A percentile compares a stretch with the other conserved stretches of the same genome.
phyloP scores from a whole-genome alignment of 2,113 vertebrate genomes.

The Progne subis region DNA sequence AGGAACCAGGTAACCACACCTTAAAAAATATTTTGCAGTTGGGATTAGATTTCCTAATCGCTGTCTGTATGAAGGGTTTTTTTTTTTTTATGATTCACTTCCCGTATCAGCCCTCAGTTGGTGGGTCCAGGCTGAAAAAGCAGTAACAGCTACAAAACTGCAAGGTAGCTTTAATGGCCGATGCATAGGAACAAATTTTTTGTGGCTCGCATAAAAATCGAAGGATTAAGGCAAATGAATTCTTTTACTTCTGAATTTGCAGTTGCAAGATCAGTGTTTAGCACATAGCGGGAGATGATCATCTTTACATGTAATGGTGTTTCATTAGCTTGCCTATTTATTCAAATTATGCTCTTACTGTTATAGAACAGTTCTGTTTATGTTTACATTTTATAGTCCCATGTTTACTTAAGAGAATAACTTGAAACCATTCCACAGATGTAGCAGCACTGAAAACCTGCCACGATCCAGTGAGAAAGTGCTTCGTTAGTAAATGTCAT shows the following conservation, averaged over 20 bases:
- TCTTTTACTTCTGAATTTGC: background rate
- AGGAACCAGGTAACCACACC: background rate
- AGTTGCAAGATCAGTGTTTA: background rate
- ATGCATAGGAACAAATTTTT: background rate
- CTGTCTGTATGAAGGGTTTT: background rate
- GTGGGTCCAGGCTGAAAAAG: background rate
- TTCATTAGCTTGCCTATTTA: slow-evolving; percentile 54
- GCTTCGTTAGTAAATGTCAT: slow-evolving; percentile 21
- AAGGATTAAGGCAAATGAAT: background rate
- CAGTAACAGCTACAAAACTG: background rate
- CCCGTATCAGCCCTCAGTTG: background rate
- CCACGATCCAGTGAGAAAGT: slow-evolving; percentile 18
- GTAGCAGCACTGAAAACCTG: slow-evolving; percentile 32
- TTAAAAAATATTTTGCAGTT: background rate
- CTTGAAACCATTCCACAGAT: slow-evolving; percentile 49
- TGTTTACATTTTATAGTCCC: slow-evolving; percentile 56
- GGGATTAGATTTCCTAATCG: background rate
- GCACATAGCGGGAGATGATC: background rate
- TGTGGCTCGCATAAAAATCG: background rate
- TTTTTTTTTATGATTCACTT: background rate
- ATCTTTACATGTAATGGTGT: slow-evolving; percentile 35
- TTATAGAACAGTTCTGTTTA: slow-evolving; percentile 30
- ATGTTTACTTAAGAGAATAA: slow-evolving; percentile 61
- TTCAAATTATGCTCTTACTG: slow-evolving; percentile 57
- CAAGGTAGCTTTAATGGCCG: background rate